phyloP scores from a whole-genome alignment of 2,888 invertebrate species.

The Dryobota labecula region DNA sequence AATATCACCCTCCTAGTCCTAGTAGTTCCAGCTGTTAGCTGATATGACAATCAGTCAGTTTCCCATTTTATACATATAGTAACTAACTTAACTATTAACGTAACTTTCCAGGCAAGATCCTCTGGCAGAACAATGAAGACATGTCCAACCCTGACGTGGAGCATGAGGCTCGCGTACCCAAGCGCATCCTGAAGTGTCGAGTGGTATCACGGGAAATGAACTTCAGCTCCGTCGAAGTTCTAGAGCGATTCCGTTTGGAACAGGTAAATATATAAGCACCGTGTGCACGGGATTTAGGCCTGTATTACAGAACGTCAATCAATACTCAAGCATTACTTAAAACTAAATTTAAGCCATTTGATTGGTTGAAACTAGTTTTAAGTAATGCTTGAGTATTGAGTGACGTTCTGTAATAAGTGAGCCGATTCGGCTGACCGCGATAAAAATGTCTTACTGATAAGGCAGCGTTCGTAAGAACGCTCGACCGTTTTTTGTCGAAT shows the following conservation, averaged over 20 bases:
- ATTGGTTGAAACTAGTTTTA: too few relatives aligned
- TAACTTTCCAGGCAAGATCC: constrained; percentile 93
- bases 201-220: constrained; percentile 97
- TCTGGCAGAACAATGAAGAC: constrained; percentile 99
- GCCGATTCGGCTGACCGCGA: too few relatives aligned
- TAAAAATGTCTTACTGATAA: too few relatives aligned
- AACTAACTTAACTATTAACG: too few relatives aligned
- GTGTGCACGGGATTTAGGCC: too few relatives aligned
- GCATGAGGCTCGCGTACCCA: constrained; percentile 99
- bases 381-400: too few relatives aligned
- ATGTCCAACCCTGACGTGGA: constrained; percentile 96
- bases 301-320: too few relatives aligned
- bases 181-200: constrained; percentile 98
- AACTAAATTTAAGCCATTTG: too few relatives aligned
- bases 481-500: too few relatives aligned
- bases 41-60: background rate
- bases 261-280: constrained; percentile 89
- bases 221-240: constrained; percentile 97
- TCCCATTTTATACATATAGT: background rate
- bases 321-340: too few relatives aligned
- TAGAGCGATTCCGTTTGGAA: constrained; percentile 99
- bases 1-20: background rate
- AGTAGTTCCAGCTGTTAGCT: background rate
- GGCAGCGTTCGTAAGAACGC: too few relatives aligned
- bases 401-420: too few relatives aligned